Conservation (phyloP, 2,797 vertebrate genomes). For the Schizopygopsis malacanthus region DNA sequence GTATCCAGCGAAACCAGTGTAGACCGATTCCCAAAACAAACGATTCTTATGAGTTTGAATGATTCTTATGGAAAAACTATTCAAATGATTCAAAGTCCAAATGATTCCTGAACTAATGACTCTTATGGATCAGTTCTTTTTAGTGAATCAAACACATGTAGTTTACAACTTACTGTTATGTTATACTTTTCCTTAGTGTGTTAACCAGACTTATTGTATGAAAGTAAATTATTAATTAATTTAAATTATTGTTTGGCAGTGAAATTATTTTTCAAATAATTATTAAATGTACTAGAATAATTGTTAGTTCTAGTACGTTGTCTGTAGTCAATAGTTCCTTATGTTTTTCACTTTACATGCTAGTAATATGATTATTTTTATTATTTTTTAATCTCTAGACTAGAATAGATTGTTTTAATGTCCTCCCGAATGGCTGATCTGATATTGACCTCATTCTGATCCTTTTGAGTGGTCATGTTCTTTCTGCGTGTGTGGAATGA, state of each 20-base stretch:
- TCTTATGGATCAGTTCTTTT: background rate
- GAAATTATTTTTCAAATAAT: background rate
- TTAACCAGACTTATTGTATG: no score
- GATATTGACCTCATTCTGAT: conserved; percentile 28
- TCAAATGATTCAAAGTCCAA: background rate
- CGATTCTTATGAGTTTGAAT: background rate
- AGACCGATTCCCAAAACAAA: background rate
- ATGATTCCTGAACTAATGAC: background rate
- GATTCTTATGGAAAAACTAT: background rate
- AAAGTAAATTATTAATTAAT: no score
- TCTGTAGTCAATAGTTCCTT: background rate
- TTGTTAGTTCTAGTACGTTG: background rate
- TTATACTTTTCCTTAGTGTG: background rate
- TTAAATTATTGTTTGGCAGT: background rate
- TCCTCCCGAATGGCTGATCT: background rate
- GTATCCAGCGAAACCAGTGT: background rate
- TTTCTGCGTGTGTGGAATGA: conserved; percentile 49
- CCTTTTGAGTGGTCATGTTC: conserved; percentile 19
- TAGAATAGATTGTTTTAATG: background rate
- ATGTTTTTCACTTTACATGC: background rate
- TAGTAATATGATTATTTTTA: background rate
- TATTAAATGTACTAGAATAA: background rate
- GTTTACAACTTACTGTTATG: background rate
- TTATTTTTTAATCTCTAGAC: background rate
- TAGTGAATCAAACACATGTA: background rate